Evolutionary conservation across 2,797 vertebrate genomes (phyloP), one percentile per base, ranked within the genome.

Genomic region (Pteronotus mesoamericanus): DNA sequence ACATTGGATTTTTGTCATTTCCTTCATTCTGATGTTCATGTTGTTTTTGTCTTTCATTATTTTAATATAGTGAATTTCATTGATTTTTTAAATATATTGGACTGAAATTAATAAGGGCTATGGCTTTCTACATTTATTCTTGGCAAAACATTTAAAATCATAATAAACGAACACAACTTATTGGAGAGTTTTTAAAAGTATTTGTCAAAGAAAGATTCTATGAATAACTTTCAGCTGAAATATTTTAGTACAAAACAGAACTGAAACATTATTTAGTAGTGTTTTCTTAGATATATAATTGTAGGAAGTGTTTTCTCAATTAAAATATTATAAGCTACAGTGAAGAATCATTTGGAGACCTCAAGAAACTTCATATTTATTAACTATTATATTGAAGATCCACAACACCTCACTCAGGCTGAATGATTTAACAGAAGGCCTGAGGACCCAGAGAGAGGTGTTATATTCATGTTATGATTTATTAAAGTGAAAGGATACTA

Each of bases 141-240:
- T 91, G 44, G 66, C 42, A 46, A 91, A 94, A 37, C 9, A 86
- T 77, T 94, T 42, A 89, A 71, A 94, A 78, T 71, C 85, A 74
- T 46, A 26, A 34, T 59, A 82, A 80, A 37, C 42, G 61, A 64
- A 86, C 39, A 37, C 37, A 83, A 44, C 9, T 51, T 79, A 44
- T 71, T 86, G 53, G 90, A 53, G 61, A 71, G 12, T 42, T 94
- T 68, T 89, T 11, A 29, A 59, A 84, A 68, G 21, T 89, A 94
- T 84, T 57, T 77, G 22, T 71, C 53, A 90, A 85, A 69, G 19
- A 86, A 57, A 24, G 34, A 24, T 53, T 86, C 14, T 90, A 14
- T 71, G 42, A 84, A 77, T 66, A 61, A 78, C 86, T 79, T 90
- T 51, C 57, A 53, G 8, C 44, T 71, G 11, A 78, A 90, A 79